phyloP scores from a whole-genome alignment of 2,113 vertebrate species.

The Otocyon megalotis region DNA sequence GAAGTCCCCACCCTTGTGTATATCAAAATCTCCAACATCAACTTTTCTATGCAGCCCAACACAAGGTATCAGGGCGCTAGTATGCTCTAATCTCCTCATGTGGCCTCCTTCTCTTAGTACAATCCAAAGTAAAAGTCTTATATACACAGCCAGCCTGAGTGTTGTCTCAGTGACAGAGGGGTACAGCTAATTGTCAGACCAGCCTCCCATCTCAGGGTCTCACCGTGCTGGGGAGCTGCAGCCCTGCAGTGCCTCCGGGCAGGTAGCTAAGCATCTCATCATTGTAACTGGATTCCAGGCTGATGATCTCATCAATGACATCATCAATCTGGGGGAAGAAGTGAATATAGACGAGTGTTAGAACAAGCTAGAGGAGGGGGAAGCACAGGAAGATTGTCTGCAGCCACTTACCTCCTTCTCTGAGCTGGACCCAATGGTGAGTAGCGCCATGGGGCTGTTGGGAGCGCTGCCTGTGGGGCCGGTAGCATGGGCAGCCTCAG shows the following conservation, averaged over 20 bases:
- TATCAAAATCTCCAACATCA: not conserved
- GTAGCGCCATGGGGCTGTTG: constrained; percentile 93
- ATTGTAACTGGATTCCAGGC: constrained; percentile 95
- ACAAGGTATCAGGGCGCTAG: not conserved
- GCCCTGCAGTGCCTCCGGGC: constrained; percentile 87
- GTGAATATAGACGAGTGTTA: not conserved
- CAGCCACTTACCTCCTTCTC: constrained; percentile 90
- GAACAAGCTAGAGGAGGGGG: not conserved
- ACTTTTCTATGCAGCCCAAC: not conserved
- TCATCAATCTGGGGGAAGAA: constrained; percentile 91
- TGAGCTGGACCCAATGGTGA: constrained; percentile 92
- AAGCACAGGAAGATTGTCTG: not conserved
- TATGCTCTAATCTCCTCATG: not conserved
- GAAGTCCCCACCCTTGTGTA: not conserved
- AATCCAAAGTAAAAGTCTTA: not conserved
- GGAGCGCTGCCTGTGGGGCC: constrained; percentile 88
- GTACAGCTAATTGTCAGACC: not conserved
- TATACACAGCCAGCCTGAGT: not conserved
- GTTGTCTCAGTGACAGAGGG: not conserved
- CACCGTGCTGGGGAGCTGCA: constrained; percentile 94
- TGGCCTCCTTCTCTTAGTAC: not conserved
- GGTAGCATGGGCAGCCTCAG: constrained; percentile 85
- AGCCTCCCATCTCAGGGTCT: constrained; percentile 68
- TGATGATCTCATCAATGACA: constrained; percentile 96
- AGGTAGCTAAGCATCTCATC: constrained; percentile 94